A percentile compares a stretch with the other conserved stretches of the same genome.
phyloP scores from a whole-genome alignment of 2,797 vertebrate genomes.

The Characodon lateralis region DNA sequence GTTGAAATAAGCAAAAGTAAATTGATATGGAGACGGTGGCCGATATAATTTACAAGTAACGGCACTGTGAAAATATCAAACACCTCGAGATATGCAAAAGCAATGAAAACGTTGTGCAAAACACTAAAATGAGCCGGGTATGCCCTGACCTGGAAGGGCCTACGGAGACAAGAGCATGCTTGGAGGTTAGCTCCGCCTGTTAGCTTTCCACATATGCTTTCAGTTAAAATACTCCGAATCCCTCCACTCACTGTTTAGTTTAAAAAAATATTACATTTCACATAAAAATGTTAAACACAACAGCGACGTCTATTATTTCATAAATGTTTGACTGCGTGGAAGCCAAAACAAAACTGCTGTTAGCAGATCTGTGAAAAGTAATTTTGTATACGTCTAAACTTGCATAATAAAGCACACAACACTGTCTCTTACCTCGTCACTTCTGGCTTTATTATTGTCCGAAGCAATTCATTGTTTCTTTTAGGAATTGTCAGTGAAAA shows the following conservation, averaged over 20 bases:
- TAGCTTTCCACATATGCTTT: conserved; percentile 1
- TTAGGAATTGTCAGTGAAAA: conserved; percentile 14
- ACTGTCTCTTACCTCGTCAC: conserved; percentile 21
- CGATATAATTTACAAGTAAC: neutral
- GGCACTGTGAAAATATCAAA: neutral
- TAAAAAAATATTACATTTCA: fast-evolving
- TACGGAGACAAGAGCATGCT: conserved; percentile 56
- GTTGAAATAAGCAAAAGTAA: conserved; percentile 42
- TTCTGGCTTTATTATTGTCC: neutral
- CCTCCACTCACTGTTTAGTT: fast-evolving
- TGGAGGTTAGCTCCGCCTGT: conserved; percentile 37
- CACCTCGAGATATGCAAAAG: fast-evolving
- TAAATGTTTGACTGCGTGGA: conserved; percentile 18
- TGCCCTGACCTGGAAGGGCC: conserved; percentile 68
- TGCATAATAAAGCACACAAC: neutral
- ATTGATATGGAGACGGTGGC: neutral
- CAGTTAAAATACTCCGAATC: neutral
- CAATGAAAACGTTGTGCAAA: neutral
- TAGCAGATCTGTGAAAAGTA: conserved; percentile 40
- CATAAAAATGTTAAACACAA: fast-evolving
- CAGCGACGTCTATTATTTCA: neutral
- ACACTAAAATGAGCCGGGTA: conserved; percentile 37
- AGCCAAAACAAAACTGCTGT: conserved; percentile 38
- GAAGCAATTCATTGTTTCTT: conserved; percentile 7
- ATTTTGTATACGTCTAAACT: neutral